phyloP scores from a whole-genome alignment of 2,888 invertebrate species.

The Hymenopus coronatus region DNA sequence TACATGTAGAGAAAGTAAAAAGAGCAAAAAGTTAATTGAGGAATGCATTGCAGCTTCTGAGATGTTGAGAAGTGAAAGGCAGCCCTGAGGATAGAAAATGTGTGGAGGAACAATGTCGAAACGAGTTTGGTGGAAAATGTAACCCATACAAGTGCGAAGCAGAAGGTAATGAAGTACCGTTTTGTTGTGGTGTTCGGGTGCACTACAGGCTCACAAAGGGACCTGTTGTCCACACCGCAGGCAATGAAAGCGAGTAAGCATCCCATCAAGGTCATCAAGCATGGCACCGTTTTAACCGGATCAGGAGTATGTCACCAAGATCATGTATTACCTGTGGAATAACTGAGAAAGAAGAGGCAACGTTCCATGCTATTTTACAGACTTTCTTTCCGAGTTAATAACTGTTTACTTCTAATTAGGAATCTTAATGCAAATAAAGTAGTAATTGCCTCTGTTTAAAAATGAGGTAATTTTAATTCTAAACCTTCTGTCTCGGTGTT shows the following conservation, averaged over 20 bases:
- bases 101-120: too few species aligned
- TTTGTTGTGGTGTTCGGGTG: background rate
- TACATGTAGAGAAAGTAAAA: too few species aligned
- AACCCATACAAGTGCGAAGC: too few species aligned
- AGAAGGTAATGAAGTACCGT: background rate
- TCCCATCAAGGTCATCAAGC: background rate
- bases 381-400: background rate
- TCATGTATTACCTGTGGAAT: too few species aligned
- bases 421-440: background rate
- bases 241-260: background rate
- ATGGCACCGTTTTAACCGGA: background rate
- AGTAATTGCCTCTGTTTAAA: background rate
- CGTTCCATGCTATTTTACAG: background rate
- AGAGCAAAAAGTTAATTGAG: too few species aligned
- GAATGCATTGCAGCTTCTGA: too few species aligned
- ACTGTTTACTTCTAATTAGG: background rate
- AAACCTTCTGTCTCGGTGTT: too few species aligned
- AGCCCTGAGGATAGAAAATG: too few species aligned
- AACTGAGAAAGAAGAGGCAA: background rate
- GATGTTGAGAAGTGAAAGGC: too few species aligned
- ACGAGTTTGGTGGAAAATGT: too few species aligned
- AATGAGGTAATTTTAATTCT: too few species aligned
- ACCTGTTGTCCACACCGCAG: background rate
- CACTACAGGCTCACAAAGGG: background rate
- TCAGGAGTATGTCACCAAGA: background rate